Conservation (phyloP, 1,140 invertebrate genomes). For the Drosophila tropicalis region DNA sequence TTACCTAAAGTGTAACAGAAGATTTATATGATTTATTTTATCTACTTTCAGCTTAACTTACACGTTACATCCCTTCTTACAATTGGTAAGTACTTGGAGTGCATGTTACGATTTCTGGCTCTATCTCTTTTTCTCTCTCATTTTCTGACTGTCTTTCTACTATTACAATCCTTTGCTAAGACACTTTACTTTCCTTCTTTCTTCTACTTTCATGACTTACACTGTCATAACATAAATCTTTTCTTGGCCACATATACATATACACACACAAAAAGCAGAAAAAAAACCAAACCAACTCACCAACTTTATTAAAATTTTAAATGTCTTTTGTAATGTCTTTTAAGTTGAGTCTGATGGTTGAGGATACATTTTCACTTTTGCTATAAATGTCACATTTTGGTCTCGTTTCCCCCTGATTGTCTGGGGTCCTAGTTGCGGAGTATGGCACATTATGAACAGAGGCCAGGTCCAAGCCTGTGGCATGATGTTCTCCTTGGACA, state of each 20-base stretch:
- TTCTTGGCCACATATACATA: not conserved
- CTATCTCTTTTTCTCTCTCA: not conserved
- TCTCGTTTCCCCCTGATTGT: not conserved
- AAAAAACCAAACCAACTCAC: not conserved
- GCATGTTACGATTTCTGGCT: not conserved
- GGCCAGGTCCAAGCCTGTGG: slow-evolving; percentile 32
- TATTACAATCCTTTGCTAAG: slow-evolving; percentile 4
- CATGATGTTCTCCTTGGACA: slow-evolving; percentile 33
- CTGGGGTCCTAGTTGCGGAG: slow-evolving; percentile 26
- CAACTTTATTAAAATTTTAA: slow-evolving; percentile 18
- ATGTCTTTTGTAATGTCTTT: slow-evolving; percentile 53
- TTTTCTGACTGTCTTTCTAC: not conserved
- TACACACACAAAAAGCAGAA: not conserved
- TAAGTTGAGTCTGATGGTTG: slow-evolving; percentile 41
- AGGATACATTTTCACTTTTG: slow-evolving; percentile 11
- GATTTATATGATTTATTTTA: slow-evolving; percentile 3
- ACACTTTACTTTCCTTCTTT: not conserved
- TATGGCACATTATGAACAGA: no score
- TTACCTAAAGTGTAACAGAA: not conserved
- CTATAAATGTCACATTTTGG: slow-evolving; percentile 57
- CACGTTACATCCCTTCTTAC: not conserved
- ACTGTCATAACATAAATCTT: slow-evolving; percentile 11
- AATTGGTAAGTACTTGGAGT: not conserved
- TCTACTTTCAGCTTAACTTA: slow-evolving; percentile 28
- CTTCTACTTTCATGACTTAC: slow-evolving; percentile 3